A percentile compares a stretch with the other conserved stretches of the same genome.
These are phyloP conservation scores for Oenanthe melanoleuca DNA, from an alignment of 2,113 vertebrate species.

Conservation along the genomic window DNA sequence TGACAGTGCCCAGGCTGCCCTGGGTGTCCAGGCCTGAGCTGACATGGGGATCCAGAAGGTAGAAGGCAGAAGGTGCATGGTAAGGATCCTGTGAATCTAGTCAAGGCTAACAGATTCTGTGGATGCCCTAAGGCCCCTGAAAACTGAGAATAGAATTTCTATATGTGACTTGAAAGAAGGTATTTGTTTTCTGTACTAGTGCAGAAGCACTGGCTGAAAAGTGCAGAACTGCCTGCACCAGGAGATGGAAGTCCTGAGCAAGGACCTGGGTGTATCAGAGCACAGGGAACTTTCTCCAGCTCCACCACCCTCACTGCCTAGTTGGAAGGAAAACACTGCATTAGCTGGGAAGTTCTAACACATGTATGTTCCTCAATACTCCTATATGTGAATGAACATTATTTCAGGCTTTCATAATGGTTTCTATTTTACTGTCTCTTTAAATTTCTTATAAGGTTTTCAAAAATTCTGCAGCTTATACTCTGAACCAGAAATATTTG, in stretches of 20 bases:
- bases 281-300: not conserved
- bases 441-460: not conserved
- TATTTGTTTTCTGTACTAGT: not conserved
- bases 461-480: not conserved
- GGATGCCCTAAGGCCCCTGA: not conserved
- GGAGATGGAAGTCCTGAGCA: not conserved
- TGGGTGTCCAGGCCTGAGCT: not conserved
- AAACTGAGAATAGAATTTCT: not conserved
- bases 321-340: not conserved
- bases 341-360: not conserved
- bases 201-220: not conserved
- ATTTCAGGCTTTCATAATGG: not conserved
- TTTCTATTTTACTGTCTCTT: not conserved
- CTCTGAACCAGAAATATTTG: not conserved
- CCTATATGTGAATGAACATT: not conserved
- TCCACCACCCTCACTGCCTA: not conserved
- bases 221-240: not conserved
- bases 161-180: not conserved
- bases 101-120: not conserved
- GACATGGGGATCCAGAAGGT: not conserved
- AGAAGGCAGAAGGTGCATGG: not conserved
- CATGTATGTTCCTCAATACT: not conserved
- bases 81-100: fast-evolving
- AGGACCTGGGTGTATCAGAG: not conserved
- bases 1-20: not conserved